Evolutionary conservation across 1,140 invertebrate genomes (phyloP), one percentile per base, ranked within the genome.

Genomic region (Gonatopus flavifemur): DNA sequence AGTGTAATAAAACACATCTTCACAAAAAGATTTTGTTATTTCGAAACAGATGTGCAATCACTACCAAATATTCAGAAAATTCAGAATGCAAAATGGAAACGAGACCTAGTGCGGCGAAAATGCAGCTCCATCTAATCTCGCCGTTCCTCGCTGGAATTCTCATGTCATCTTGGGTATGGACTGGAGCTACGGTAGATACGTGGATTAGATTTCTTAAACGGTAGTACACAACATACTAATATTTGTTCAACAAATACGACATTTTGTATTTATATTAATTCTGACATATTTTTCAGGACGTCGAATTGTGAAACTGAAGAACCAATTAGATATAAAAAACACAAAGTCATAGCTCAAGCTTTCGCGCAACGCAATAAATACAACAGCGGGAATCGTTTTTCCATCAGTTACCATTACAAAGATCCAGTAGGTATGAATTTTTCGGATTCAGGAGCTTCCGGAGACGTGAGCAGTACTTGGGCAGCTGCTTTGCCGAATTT

Each of bases 81-180:
- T 67, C 68, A 3, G 66, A 79, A 50, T 94, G 91, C 66, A 80
- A 81, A 62, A 79, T 86, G 42, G 81, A 84, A 48, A 75, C 79
- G 28, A 81, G 88, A 15, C 93, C 93, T 0, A 94, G 88, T 66
- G 82, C 94, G 18, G 86, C 86, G 4, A 86, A 92, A 60, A 72
- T 93, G 46, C 88, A 94, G 66, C 67, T 94, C 32, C 90, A 94
- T 67, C 75, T 96, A 50, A 67, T 95, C 36, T 83, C 89, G 35
- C 82, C 90, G 22, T 96, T 96, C 77, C 86, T 86, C 44, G 83
- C 86, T 36, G 91, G 91, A 21, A 83, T 93, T 48, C 79, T 90
- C n/a, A 93, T 95, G 88, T 91, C 91, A 3, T 91, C 89, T 3
- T 96, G 92, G 91, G 89, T 92, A 18, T 96, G 91, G 91, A 96